These are phyloP conservation scores for Drosophila ambigua DNA, from an alignment of 1,140 invertebrate species.

Conservation along the genomic window DNA sequence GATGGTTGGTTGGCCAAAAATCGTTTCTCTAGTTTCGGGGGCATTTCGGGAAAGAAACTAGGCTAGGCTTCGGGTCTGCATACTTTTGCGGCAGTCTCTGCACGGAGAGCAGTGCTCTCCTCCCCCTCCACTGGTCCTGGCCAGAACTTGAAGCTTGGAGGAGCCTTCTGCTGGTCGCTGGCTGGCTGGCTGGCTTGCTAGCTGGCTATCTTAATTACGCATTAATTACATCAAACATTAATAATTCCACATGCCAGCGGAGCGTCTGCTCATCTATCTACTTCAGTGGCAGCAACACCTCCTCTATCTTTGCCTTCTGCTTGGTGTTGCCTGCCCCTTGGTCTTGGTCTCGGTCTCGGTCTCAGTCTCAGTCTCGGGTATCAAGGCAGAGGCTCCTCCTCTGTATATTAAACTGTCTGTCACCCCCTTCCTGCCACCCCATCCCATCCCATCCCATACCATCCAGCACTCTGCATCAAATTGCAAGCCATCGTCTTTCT, in stretches of 20 bases:
- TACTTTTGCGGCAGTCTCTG: too few relatives aligned
- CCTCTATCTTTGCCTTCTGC: constrained; percentile 34
- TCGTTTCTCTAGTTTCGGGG: constrained; percentile 25
- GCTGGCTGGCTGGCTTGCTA: too few relatives aligned
- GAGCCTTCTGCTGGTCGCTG: constrained; percentile 11
- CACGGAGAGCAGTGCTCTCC: too few relatives aligned
- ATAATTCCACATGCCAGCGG: constrained; percentile 61
- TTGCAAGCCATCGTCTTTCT: constrained; percentile 51
- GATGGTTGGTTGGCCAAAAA: constrained; percentile 35
- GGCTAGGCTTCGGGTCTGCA: constrained; percentile 6
- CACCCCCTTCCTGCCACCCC: constrained; percentile 25
- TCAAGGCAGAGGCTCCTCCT: constrained; percentile 14
- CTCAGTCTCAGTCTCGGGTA: constrained; percentile 10
- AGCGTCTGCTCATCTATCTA: constrained; percentile 63
- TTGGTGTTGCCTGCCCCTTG: too few relatives aligned
- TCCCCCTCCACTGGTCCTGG: constrained; percentile 2
- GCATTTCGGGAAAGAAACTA: constrained; percentile 31
- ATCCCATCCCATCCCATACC: constrained; percentile 7
- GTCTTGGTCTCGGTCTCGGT: constrained; percentile 9
- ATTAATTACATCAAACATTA: constrained; percentile 81
- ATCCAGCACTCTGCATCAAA: constrained; percentile 46
- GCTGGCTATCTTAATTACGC: constrained; percentile 75
- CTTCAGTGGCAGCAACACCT: constrained; percentile 74
- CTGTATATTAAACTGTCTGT: constrained; percentile 55
- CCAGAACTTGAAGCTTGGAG: neutral